Evolutionary conservation across 1,140 invertebrate genomes (phyloP).

Genomic region (Eriosoma lanigerum): DNA sequence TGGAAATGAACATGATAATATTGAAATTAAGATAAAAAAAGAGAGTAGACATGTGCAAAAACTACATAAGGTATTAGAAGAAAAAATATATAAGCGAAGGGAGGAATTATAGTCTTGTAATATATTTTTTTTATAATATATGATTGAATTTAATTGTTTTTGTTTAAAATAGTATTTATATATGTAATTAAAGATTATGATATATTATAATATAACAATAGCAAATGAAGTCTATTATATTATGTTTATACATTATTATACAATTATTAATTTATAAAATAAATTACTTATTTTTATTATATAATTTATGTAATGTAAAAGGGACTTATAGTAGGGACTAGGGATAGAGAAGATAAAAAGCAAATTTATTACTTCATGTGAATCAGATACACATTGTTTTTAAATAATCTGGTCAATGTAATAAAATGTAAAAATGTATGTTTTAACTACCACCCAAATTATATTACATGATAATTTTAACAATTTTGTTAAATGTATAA

Average conservation of each 20-base stretch:
- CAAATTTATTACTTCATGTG: constrained; percentile 48
- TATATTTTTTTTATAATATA: not conserved
- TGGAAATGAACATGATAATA: constrained; percentile 62
- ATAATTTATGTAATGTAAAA: constrained; percentile 13
- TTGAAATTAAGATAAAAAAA: constrained; percentile 75
- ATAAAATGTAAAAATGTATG: no score
- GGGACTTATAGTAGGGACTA: constrained; percentile 24
- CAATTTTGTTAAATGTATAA: no score
- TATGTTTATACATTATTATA: not conserved
- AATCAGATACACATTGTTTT: constrained; percentile 46
- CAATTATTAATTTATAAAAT: constrained; percentile 21
- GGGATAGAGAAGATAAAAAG: not conserved
- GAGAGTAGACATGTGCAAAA: constrained; percentile 83
- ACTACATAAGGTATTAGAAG: constrained; percentile 78
- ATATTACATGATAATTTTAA: no score
- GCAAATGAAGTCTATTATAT: not conserved
- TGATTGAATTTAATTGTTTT: not conserved
- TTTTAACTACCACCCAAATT: no score
- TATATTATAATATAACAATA: constrained; percentile 9
- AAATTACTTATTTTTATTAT: constrained; percentile 12
- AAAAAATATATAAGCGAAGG: constrained; percentile 63
- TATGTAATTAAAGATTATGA: not conserved
- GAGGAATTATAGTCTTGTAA: constrained; percentile 34
- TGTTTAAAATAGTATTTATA: not conserved
- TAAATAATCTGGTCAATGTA: no score